Evolutionary conservation across 2,797 vertebrate species (phyloP).

Genomic region (Rhynchotus rufescens): DNA sequence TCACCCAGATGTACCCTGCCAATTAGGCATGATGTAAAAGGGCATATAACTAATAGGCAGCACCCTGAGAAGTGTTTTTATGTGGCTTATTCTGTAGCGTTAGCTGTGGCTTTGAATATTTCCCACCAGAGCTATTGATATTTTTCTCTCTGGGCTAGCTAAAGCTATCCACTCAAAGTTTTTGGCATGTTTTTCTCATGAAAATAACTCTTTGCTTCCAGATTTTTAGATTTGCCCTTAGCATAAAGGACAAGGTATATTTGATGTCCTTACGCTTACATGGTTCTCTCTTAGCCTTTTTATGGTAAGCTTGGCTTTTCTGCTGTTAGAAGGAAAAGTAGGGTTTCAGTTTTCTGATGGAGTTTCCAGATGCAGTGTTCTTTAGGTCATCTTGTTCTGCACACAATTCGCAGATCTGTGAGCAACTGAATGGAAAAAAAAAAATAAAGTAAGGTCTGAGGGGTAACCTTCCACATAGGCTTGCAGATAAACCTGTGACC

Average conservation of each 20-base stretch:
- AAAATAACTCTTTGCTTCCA: not conserved
- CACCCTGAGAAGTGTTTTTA: slow-evolving; percentile 28
- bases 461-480: not conserved
- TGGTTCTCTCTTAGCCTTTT: not conserved
- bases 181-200: not conserved
- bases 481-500: not conserved
- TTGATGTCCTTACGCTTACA: not conserved
- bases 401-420: not conserved
- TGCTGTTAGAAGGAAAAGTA: not conserved
- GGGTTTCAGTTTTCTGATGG: not conserved
- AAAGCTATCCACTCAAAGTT: not conserved
- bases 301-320: not conserved
- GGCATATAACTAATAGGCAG: not conserved
- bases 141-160: not conserved
- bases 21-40: not conserved
- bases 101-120: not conserved
- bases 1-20: not conserved
- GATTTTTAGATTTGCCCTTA: not conserved
- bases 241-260: not conserved
- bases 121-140: not conserved
- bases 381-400: not conserved
- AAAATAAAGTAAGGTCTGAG: not conserved
- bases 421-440: not conserved
- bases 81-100: slow-evolving; percentile 25
- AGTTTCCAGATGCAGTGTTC: not conserved